Evolutionary conservation across 2,797 vertebrate genomes (phyloP).

Genomic region (Danio albolineatus): DNA sequence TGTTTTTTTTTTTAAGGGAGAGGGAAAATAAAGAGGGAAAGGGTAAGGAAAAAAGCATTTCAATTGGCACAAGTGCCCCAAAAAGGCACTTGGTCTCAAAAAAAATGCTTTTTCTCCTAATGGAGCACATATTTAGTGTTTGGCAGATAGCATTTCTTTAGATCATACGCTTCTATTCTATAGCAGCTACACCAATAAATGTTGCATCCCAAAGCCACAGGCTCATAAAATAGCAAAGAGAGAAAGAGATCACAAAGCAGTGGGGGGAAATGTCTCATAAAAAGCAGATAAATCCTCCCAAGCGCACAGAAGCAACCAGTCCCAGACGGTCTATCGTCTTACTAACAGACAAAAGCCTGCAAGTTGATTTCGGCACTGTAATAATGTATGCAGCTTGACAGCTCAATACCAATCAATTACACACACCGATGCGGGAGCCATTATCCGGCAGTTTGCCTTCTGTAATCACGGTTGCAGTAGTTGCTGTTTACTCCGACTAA

Average conservation of each 20-base stretch:
- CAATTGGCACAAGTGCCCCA: slow-evolving; percentile 77
- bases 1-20: slow-evolving; percentile 72
- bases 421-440: slow-evolving; percentile 57
- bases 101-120: slow-evolving; percentile 86
- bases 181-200: slow-evolving; percentile 60
- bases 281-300: slow-evolving; percentile 52
- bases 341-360: slow-evolving; percentile 51
- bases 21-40: slow-evolving; percentile 74
- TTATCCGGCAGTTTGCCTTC: slow-evolving; percentile 59
- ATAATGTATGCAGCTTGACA: slow-evolving; percentile 58
- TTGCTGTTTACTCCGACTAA: slow-evolving; percentile 57
- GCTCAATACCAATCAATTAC: slow-evolving; percentile 60
- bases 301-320: slow-evolving; percentile 41
- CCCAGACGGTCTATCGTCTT: slow-evolving; percentile 48
- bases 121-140: slow-evolving; percentile 86
- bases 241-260: slow-evolving; percentile 50
- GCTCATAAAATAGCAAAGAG: slow-evolving; percentile 55
- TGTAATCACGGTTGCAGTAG: slow-evolving; percentile 58
- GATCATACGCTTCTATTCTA: slow-evolving; percentile 56
- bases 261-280: neutral
- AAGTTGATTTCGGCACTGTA: slow-evolving; percentile 50
- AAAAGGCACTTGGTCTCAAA: slow-evolving; percentile 78
- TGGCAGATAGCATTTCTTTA: slow-evolving; percentile 78
- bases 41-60: slow-evolving; percentile 85
- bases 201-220: slow-evolving; percentile 59